Evolutionary conservation across 2,888 invertebrate species (phyloP), one percentile per base, ranked within the genome.

Genomic region (Calameuta pallipes): DNA sequence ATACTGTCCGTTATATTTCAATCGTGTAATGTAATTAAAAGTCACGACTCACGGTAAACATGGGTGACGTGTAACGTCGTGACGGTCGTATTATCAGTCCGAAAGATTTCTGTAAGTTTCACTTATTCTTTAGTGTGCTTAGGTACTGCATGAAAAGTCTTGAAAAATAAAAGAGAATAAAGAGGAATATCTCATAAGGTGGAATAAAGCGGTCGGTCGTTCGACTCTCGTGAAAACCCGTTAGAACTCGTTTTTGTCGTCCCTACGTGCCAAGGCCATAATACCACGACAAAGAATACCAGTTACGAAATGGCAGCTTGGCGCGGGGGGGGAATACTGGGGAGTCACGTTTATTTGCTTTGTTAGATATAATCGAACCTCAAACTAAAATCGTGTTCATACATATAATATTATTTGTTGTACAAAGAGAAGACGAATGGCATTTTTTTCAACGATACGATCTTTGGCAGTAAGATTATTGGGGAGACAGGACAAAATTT

Each of bases 1-100:
- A 78, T 80, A 78, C 76, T 13, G 69, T 31, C 68, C 41, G 76
- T 80, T 78, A 76, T 78, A 78, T 75, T 76, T 80, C 78, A 80
- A 80, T 80, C 76, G 69, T n/a, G 30, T 9, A 34, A 13, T 41
- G 75, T 75, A 75, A 75, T 75, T 75, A 75, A 75, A 75, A 30
- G 41, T 68, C 75, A 71, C 71, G 33, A 31, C 9, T 56, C 56
- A 9, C 9, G 56, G 56, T 56, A 56, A 56, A 56, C 23, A 56
- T 6, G 6, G 56, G 23, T 23, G 56, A 56, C 56, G 56, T 56
- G 56, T 23, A 2, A 56, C 23, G 2, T 6, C 56, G 56, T 56
- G 15, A 56, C 56, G 56, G 23, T 23, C 56, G 56, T 56, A 23
- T 23, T 56, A 9, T 56, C 15, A 56, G 23, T 56, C 56, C 23